These are phyloP conservation scores for Balaeniceps rex DNA, from an alignment of 2,113 vertebrate species.

Conservation along the genomic window DNA sequence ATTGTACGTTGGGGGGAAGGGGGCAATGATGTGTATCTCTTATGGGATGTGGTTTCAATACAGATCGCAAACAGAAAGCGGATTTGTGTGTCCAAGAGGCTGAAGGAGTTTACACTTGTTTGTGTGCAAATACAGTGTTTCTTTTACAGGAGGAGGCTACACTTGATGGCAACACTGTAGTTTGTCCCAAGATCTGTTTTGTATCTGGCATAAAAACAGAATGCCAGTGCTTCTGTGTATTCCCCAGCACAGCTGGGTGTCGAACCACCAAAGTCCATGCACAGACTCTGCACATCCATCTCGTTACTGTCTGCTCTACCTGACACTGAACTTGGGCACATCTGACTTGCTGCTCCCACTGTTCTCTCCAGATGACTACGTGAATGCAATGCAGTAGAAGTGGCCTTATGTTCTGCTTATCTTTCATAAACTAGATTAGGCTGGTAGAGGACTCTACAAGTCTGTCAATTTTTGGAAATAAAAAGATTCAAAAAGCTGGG, in stretches of 20 bases:
- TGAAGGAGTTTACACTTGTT: neutral
- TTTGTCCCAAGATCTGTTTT: neutral
- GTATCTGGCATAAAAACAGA: neutral
- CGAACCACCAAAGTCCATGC: neutral
- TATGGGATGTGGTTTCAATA: neutral
- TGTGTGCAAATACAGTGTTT: neutral
- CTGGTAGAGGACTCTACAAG: neutral
- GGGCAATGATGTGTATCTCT: neutral
- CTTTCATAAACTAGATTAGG: neutral
- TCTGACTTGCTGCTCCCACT: neutral
- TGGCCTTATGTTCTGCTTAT: neutral
- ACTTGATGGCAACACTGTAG: neutral
- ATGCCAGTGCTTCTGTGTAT: neutral
- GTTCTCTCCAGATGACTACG: neutral
- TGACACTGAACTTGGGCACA: neutral
- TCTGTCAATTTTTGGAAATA: conserved; percentile 18
- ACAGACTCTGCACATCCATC: neutral
- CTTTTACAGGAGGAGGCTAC: neutral
- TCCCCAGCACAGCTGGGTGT: neutral
- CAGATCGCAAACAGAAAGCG: neutral
- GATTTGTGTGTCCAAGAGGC: neutral
- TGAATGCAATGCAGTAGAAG: neutral
- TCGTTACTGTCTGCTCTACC: neutral
- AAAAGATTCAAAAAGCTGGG: neutral
- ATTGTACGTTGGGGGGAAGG: neutral